Base-by-base conservation (phyloP, 2,888 invertebrate species). In the Brachyptera risi region DNA sequence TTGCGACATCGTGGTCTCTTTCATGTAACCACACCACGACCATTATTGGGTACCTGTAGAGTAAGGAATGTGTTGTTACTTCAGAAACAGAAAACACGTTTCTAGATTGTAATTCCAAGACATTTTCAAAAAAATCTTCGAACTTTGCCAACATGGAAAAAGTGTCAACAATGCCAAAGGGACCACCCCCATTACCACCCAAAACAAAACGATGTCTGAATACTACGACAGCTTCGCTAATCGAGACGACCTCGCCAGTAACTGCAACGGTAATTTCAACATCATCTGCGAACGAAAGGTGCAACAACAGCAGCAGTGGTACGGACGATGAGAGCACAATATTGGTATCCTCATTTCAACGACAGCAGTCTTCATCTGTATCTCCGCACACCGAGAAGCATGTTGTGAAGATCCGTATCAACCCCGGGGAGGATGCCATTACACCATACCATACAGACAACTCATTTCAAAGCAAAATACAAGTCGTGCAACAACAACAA, bases 321-420 rank as follows among this genome's bases (percentile, higher is more conserved):
- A 21, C 26, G 17, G 50, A 19, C 42, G 17, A 42, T 42, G 42
- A 62, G 51, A 37, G 58, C 24, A 60, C 47, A 13, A 59, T 19
- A n/a, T 44, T 31, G 13, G 15, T 27, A 4, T 58, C 58, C 65
- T 62, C 49, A 64, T 65, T 44, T 62, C 59, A 57, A 37, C 37
- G n/a, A 24, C 47, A 40, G 15, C 65, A 66, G 58, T 65, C 79
- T 78, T 75, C 78, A 64, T 72, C 68, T 65, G 37, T 63, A 64
- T 63, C 62, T 60, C 54, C 51, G 31, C 24, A 27, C 40, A 54
- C 37, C 37, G 42, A 59, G 15, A 69, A 72, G 49, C 85, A 86
- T 76, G 85, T 87, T 69, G 86, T 87, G 66, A 87, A 86, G 68
- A 87, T 87, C 71, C 80, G 82, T 72, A 86, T 87, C 73, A 85